These are phyloP conservation scores for Chloroclysta siterata DNA, from an alignment of 2,888 invertebrate genomes.

Conservation along the genomic window DNA sequence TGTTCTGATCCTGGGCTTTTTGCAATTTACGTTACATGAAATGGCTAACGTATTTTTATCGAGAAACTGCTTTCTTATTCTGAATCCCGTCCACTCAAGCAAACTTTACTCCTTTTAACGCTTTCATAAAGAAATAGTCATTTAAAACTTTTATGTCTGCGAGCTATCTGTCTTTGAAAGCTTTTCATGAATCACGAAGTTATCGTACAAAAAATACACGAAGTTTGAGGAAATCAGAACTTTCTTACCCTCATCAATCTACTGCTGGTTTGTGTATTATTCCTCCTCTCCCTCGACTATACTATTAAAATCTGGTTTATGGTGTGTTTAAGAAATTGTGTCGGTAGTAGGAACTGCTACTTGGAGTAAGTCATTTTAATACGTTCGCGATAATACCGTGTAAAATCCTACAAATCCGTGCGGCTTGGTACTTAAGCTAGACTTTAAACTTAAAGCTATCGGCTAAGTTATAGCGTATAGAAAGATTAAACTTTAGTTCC, in stretches of 20 bases:
- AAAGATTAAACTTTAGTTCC: conserved; percentile 41
- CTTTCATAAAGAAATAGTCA: conserved; percentile 28
- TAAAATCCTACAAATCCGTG: conserved; percentile 29
- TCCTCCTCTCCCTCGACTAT: conserved; percentile 41
- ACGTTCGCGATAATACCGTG: conserved; percentile 17
- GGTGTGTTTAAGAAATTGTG: conserved; percentile 7
- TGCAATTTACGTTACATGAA: conserved; percentile 29
- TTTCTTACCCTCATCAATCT: conserved; percentile 66
- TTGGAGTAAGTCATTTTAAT: conserved; percentile 17
- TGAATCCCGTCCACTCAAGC: conserved; percentile 8
- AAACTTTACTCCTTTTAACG: conserved; percentile 28
- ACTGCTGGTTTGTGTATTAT: conserved; percentile 52
- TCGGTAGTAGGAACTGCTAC: not conserved
- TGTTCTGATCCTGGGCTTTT: conserved; percentile 33
- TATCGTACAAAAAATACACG: conserved; percentile 55
- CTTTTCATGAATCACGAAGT: conserved; percentile 67
- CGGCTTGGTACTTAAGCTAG: conserved; percentile 31
- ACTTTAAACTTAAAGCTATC: conserved; percentile 36
- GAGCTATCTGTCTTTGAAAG: conserved; percentile 53
- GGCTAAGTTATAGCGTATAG: conserved; percentile 37
- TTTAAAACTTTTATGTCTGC: conserved; percentile 40
- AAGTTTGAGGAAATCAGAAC: conserved; percentile 56
- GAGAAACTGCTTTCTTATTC: conserved; percentile 8
- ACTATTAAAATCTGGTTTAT: conserved; percentile 27
- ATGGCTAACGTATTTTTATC: conserved; percentile 22